Evolutionary conservation across 1,140 invertebrate genomes (phyloP).

Genomic region (Drosophila bocki): DNA sequence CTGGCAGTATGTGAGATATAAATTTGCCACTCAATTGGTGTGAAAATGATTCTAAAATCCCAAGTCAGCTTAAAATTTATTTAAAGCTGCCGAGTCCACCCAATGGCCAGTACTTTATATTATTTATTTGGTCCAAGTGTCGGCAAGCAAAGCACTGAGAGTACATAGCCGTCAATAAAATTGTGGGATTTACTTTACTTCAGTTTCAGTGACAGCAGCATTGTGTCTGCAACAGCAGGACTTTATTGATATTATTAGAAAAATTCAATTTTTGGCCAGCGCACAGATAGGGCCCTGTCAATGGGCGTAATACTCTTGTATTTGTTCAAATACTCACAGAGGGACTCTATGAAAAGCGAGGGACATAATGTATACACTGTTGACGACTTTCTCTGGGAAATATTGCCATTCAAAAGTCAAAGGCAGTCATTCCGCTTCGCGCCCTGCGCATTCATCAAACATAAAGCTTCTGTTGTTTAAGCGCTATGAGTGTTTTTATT

Average conservation of each 20-base stretch:
- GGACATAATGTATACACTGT: background rate
- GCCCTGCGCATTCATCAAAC: slow-evolving; percentile 61
- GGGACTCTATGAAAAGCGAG: background rate
- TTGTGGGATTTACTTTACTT: slow-evolving; percentile 5
- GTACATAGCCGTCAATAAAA: slow-evolving; percentile 2
- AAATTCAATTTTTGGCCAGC: slow-evolving; percentile 26
- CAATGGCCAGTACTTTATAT: background rate
- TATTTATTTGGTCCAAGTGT: slow-evolving; percentile 12
- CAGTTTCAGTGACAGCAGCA: slow-evolving; percentile 6
- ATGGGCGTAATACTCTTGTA: background rate
- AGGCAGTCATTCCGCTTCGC: slow-evolving; percentile 8
- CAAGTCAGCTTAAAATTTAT: background rate
- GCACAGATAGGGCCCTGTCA: background rate
- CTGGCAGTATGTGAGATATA: slow-evolving; percentile 7
- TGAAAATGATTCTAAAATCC: background rate
- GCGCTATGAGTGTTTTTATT: slow-evolving; percentile 62
- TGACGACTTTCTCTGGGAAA: slow-evolving; percentile 8
- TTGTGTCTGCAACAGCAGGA: slow-evolving; percentile 7
- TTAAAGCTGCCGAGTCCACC: background rate
- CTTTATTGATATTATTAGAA: slow-evolving; percentile 11
- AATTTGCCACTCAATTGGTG: slow-evolving; percentile 6
- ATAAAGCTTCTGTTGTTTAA: slow-evolving; percentile 48
- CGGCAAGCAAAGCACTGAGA: background rate
- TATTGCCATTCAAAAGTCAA: slow-evolving; percentile 45
- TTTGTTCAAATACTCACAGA: slow-evolving; percentile 14